Evolutionary conservation across 1,140 invertebrate species (phyloP).

Genomic region (Drosophila sp.): DNA sequence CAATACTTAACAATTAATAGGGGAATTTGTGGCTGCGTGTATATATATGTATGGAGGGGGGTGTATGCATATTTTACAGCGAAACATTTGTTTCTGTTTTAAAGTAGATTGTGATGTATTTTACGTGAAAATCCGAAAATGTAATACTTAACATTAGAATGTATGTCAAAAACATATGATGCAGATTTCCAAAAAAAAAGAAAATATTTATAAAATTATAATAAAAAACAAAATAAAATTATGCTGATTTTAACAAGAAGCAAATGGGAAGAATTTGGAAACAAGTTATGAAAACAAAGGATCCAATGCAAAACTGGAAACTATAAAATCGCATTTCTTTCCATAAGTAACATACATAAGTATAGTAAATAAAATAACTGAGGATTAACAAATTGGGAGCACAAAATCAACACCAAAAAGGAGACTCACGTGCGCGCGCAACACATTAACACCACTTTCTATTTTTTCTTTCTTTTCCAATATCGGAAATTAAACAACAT

Average conservation of each 20-base stretch:
- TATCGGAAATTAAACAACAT: slow-evolving; percentile 73
- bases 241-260: slow-evolving; percentile 30
- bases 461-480: slow-evolving; percentile 4
- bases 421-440: slow-evolving; percentile 81
- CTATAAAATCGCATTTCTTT: slow-evolving; percentile 62
- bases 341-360: slow-evolving; percentile 45
- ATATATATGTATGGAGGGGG: slow-evolving; percentile 21
- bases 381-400: slow-evolving; percentile 48
- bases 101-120: slow-evolving; percentile 65
- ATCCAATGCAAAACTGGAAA: slow-evolving; percentile 53
- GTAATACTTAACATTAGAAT: slow-evolving; percentile 72
- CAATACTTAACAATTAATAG: slow-evolving; percentile 73
- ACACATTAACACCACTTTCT: slow-evolving; percentile 79
- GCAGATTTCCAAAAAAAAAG: slow-evolving; percentile 49
- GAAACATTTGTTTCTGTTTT: slow-evolving; percentile 39
- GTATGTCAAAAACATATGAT: slow-evolving; percentile 56
- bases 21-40: slow-evolving; percentile 21
- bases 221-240: slow-evolving; percentile 17
- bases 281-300: slow-evolving; percentile 31
- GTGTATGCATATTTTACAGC: slow-evolving; percentile 57
- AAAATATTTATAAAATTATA: slow-evolving; percentile 4
- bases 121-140: slow-evolving; percentile 48
- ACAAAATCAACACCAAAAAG: slow-evolving; percentile 80
- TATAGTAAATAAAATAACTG: slow-evolving; percentile 20
- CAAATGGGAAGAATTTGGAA: background rate